Percentiles rank a stretch among this genome's conserved stretches.
These are phyloP conservation scores for Drosophila aff. DNA, from an alignment of 1,140 invertebrate genomes.

Conservation along the genomic window DNA sequence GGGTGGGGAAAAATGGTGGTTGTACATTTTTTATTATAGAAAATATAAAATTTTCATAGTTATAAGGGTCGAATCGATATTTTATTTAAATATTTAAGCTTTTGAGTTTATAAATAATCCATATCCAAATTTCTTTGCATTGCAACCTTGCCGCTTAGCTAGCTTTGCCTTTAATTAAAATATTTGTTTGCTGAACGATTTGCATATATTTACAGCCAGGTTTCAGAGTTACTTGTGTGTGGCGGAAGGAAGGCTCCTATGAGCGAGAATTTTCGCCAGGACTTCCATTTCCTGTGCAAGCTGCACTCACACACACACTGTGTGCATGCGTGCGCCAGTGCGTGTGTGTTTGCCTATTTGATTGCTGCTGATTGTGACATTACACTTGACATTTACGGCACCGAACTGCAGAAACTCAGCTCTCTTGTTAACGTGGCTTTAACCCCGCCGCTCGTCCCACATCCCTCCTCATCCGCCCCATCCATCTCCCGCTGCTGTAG, in stretches of 20 bases:
- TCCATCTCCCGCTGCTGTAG: conserved; percentile 23
- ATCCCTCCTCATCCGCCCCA: background rate
- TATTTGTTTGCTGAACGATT: background rate
- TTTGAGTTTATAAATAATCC: background rate
- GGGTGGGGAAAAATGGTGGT: background rate
- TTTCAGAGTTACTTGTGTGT: conserved; percentile 4
- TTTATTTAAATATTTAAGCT: background rate
- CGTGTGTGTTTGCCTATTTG: conserved; percentile 76
- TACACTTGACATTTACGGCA: conserved; percentile 84
- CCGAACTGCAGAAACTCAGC: conserved; percentile 53
- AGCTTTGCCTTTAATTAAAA: conserved; percentile 1
- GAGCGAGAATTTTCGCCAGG: background rate
- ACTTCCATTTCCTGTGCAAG: conserved; percentile 74
- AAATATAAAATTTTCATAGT: background rate
- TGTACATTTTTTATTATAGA: no score
- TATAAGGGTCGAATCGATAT: background rate
- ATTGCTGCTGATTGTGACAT: conserved; percentile 84
- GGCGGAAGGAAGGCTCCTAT: background rate
- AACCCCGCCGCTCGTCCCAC: background rate
- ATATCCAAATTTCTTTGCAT: background rate
- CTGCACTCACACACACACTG: conserved; percentile 32
- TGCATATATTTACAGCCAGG: background rate
- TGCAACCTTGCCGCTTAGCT: background rate
- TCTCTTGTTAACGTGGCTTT: conserved; percentile 28
- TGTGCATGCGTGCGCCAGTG: conserved; percentile 26